Evolutionary conservation across 2,113 vertebrate genomes (phyloP).

Genomic region (Rhipidura dahli): DNA sequence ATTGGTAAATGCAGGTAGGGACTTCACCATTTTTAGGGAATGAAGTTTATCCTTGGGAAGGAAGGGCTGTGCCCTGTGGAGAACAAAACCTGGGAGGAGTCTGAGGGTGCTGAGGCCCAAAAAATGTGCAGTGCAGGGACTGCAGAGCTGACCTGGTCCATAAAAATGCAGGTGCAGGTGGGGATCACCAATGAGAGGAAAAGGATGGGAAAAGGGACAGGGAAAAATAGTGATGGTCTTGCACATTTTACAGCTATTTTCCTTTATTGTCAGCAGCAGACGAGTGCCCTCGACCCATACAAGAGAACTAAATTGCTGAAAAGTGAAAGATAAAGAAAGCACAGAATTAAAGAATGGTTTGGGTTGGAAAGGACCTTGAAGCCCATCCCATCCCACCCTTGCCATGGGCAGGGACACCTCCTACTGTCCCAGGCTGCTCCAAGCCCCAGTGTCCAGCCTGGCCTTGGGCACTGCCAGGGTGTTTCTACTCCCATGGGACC

Average conservation of each 20-base stretch:
- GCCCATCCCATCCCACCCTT: accelerated
- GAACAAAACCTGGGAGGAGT: neutral
- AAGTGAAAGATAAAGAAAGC: neutral
- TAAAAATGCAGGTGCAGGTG: neutral
- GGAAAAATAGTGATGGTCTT: accelerated
- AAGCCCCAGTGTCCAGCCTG: accelerated
- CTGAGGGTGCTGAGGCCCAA: neutral
- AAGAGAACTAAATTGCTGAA: neutral
- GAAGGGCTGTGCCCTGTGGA: neutral
- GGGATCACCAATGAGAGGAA: neutral
- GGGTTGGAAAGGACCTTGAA: neutral
- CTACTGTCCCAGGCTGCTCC: neutral
- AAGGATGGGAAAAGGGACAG: neutral
- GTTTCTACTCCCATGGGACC: neutral
- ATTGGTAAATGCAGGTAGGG: neutral
- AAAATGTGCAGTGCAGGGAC: neutral
- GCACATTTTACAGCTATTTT: neutral
- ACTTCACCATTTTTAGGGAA: neutral
- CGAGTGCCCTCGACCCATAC: neutral
- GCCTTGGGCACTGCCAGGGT: neutral
- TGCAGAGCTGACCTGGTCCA: neutral
- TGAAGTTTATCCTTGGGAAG: neutral
- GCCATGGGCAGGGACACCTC: neutral
- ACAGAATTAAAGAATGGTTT: neutral
- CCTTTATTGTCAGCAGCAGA: neutral